A percentile compares a stretch with the other conserved stretches of the same genome.
Conservation (phyloP, 2,888 invertebrate species). For the Drosophila nigricruria region DNA sequence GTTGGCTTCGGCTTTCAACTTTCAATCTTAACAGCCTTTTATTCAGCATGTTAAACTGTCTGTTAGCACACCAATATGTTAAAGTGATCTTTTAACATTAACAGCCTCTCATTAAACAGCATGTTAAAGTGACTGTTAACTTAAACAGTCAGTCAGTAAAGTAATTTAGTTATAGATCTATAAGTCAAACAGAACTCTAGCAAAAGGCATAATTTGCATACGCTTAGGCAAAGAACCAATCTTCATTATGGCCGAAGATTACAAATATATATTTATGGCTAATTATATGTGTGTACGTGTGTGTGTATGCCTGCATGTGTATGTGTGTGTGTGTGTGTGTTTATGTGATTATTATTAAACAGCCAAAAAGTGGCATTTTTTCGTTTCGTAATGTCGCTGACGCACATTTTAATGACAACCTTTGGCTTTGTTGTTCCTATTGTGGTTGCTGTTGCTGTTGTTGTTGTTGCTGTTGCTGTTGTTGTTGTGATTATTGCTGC, state of each 20-base stretch:
- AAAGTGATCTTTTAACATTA: too few relatives aligned
- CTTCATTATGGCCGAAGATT: not conserved
- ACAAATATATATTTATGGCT: not conserved
- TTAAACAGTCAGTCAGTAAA: not conserved
- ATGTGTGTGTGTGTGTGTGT: not conserved
- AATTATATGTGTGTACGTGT: not conserved
- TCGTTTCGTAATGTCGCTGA: constrained; percentile 14
- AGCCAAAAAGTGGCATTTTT: constrained; percentile 13
- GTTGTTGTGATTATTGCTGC: constrained; percentile 18
- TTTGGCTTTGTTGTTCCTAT: constrained; percentile 17
- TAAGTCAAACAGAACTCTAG: not conserved
- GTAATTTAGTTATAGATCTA: not conserved
- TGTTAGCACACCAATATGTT: too few relatives aligned
- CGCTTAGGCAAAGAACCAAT: not conserved
- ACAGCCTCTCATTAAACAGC: not conserved
- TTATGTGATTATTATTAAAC: constrained; percentile 12
- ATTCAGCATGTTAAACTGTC: too few relatives aligned
- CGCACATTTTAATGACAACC: constrained; percentile 51
- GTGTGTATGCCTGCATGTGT: too few relatives aligned
- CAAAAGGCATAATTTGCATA: not conserved
- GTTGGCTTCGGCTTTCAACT: not conserved
- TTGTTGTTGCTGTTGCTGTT: constrained; percentile 11
- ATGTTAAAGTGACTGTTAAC: not conserved
- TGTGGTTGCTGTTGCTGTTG: not conserved
- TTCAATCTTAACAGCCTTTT: too few relatives aligned